A percentile compares a stretch with the other conserved stretches of the same genome.
Conservation (phyloP, 2,888 invertebrate genomes). For the Ligdia adustata region DNA sequence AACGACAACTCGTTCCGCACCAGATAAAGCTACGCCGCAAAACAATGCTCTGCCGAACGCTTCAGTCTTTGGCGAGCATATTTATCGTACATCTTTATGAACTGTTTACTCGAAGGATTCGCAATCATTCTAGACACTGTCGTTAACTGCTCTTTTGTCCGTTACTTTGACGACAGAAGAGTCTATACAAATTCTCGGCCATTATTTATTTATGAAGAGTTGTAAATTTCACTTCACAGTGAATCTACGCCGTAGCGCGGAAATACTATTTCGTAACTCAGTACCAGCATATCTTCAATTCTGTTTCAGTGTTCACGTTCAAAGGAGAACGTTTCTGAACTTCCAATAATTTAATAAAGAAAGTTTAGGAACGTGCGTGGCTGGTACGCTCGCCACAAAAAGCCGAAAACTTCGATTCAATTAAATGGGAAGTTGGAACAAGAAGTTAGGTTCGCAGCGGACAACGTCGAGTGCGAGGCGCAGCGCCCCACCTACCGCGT, state of each 20-base stretch:
- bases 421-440: constrained; percentile 79
- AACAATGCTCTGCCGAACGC: constrained; percentile 77
- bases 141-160: constrained; percentile 50
- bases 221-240: constrained; percentile 38
- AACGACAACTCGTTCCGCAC: constrained; percentile 80
- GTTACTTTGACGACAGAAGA: constrained; percentile 37
- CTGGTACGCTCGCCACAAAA: constrained; percentile 80
- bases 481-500: constrained; percentile 34
- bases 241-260: constrained; percentile 44
- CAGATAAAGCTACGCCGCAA: constrained; percentile 80
- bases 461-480: constrained; percentile 50
- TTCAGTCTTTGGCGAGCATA: constrained; percentile 69
- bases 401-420: constrained; percentile 83
- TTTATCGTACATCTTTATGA: constrained; percentile 75
- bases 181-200: constrained; percentile 29
- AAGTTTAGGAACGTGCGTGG: constrained; percentile 82
- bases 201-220: constrained; percentile 40
- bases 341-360: constrained; percentile 84
- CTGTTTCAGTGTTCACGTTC: constrained; percentile 72
- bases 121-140: constrained; percentile 55
- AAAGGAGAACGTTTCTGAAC: constrained; percentile 81
- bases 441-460: constrained; percentile 71
- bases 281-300: constrained; percentile 69
- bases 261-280: constrained; percentile 63
- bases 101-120: constrained; percentile 67